These are phyloP conservation scores for Talpa occidentalis DNA, from an alignment of 2,113 vertebrate genomes.

Conservation along the genomic window DNA sequence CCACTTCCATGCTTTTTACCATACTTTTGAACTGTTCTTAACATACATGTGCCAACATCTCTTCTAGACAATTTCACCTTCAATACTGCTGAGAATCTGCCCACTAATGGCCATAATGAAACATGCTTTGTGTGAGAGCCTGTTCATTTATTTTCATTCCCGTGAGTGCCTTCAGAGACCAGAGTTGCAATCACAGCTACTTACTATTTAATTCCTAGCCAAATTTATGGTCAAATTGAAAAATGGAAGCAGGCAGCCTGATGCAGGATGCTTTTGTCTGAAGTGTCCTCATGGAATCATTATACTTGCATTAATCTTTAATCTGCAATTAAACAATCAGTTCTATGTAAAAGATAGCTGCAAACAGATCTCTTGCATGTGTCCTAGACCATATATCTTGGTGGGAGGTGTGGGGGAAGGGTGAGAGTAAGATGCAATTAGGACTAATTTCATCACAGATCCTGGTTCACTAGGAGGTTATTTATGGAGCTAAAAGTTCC, in stretches of 20 bases:
- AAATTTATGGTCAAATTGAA: constrained; percentile 94
- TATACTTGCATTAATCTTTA: constrained; percentile 93
- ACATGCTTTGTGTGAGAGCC: constrained; percentile 92
- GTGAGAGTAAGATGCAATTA: constrained; percentile 84
- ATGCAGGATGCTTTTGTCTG: constrained; percentile 90
- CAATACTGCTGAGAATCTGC: constrained; percentile 86
- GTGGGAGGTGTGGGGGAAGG: constrained; percentile 73
- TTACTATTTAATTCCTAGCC: constrained; percentile 93
- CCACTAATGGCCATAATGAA: constrained; percentile 95
- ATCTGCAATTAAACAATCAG: constrained; percentile 93
- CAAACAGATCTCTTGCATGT: constrained; percentile 87
- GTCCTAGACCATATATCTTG: constrained; percentile 87
- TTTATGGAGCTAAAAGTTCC: constrained; percentile 75
- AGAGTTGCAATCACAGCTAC: constrained; percentile 91
- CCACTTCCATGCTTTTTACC: constrained; percentile 53
- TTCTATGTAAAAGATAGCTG: constrained; percentile 90
- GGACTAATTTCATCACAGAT: constrained; percentile 81
- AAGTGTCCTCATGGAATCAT: constrained; percentile 89
- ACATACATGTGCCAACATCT: constrained; percentile 84
- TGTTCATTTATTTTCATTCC: constrained; percentile 96
- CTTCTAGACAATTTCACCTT: constrained; percentile 87
- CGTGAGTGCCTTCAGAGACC: constrained; percentile 90
- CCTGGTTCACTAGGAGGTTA: constrained; percentile 85
- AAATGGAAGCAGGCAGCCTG: constrained; percentile 91
- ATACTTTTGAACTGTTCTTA: constrained; percentile 66